These are phyloP conservation scores for Orchestia grillus DNA, from an alignment of 1,140 invertebrate genomes.

Conservation along the genomic window DNA sequence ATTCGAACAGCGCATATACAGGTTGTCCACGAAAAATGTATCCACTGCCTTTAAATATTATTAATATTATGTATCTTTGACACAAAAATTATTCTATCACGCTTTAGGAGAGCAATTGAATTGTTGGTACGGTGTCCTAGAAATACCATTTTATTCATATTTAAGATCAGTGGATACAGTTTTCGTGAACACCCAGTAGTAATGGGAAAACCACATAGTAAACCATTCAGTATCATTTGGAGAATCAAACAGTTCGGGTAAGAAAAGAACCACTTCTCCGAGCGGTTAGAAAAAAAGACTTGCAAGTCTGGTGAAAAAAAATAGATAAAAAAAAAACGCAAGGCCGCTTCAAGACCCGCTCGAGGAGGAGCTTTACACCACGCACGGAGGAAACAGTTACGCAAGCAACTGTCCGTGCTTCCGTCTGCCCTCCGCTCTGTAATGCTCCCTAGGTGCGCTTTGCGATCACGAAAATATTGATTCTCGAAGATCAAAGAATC, in stretches of 20 bases:
- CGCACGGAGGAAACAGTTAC: conserved; percentile 20
- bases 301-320: background rate
- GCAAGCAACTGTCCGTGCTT: background rate
- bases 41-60: no score
- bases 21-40: no score
- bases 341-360: background rate
- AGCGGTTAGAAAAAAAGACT: conserved; percentile 20
- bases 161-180: no score
- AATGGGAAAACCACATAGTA: no score
- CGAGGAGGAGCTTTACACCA: background rate
- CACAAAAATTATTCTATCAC: no score
- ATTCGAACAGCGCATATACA: no score
- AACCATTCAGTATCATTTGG: background rate
- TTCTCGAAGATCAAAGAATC: no score
- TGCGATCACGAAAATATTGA: background rate
- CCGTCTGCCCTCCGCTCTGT: background rate
- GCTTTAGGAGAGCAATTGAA: no score
- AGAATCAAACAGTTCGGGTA: background rate
- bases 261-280: background rate
- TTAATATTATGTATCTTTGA: no score
- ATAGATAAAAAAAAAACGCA: background rate
- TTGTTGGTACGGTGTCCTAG: no score
- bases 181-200: no score
- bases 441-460: background rate
- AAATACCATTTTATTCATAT: no score